These are phyloP conservation scores for Dolichotis patagonum DNA, from an alignment of 2,113 vertebrate species.

Conservation along the genomic window DNA sequence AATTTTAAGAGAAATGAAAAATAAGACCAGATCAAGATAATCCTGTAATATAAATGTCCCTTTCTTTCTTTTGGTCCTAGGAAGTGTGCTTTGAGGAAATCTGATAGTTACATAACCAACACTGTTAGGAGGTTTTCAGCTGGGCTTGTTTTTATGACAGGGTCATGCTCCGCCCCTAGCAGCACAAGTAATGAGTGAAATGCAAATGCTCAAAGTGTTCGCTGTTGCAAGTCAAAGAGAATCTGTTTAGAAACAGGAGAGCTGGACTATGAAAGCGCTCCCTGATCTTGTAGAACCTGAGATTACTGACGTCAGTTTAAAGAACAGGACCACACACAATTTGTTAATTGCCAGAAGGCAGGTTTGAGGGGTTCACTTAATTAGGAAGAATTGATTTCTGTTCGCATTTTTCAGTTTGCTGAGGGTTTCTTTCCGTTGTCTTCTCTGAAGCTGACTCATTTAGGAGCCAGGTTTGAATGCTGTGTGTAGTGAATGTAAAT, in stretches of 20 bases:
- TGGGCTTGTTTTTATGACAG: constrained; percentile 46
- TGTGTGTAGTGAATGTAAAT: constrained; percentile 67
- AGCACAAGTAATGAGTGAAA: constrained; percentile 68
- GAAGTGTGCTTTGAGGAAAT: constrained; percentile 56
- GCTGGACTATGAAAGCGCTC: background rate
- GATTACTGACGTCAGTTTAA: constrained; percentile 45
- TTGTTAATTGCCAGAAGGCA: constrained; percentile 73
- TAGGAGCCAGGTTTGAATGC: constrained; percentile 41
- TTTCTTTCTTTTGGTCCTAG: constrained; percentile 59
- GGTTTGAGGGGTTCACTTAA: constrained; percentile 70
- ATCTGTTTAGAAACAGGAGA: constrained; percentile 50
- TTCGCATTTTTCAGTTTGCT: constrained; percentile 57
- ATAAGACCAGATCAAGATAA: constrained; percentile 27
- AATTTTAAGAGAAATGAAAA: constrained; percentile 68
- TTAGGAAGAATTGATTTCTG: constrained; percentile 75
- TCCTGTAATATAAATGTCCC: background rate
- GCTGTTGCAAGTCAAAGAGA: constrained; percentile 60
- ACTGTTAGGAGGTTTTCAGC: constrained; percentile 53
- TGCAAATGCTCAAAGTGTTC: constrained; percentile 65
- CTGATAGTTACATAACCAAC: constrained; percentile 22
- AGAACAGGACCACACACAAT: constrained; percentile 61
- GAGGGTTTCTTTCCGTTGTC: constrained; percentile 71
- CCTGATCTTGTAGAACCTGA: background rate
- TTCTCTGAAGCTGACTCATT: constrained; percentile 54
- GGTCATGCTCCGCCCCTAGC: constrained; percentile 48